Evolutionary conservation across 2,888 invertebrate genomes (phyloP).

Genomic region (Dromius quadrimaculatus): DNA sequence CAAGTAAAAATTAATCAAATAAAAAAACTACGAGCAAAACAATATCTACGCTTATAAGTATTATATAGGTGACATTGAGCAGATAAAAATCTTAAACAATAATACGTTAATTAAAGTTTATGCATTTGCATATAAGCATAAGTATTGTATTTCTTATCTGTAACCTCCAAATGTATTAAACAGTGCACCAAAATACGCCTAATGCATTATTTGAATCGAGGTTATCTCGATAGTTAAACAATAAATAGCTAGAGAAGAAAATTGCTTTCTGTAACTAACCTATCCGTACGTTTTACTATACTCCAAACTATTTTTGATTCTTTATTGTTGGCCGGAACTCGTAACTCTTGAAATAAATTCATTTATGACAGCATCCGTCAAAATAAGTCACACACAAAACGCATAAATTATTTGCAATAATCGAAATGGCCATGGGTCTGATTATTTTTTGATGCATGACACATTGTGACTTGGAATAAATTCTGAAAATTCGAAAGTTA

Average conservation of each 20-base stretch:
- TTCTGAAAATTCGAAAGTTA: too few relatives aligned
- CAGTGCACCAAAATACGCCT: slow-evolving; percentile 24
- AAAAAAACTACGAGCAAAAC: too few relatives aligned
- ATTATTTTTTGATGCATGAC: slow-evolving; percentile 15
- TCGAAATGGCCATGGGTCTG: slow-evolving; percentile 11
- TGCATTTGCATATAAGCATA: slow-evolving; percentile 6
- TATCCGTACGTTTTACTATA: slow-evolving; percentile 36
- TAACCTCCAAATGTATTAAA: slow-evolving; percentile 15
- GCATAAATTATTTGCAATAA: slow-evolving; percentile 22
- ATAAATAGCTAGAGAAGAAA: slow-evolving; percentile 21
- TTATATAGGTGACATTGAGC: slow-evolving; percentile 25
- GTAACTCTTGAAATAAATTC: slow-evolving; percentile 39
- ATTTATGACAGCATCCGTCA: slow-evolving; percentile 26
- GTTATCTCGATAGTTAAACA: slow-evolving; percentile 42
- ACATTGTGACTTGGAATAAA: not conserved
- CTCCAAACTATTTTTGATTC: slow-evolving; percentile 25
- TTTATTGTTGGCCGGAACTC: slow-evolving; percentile 37
- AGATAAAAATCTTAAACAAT: slow-evolving; percentile 20
- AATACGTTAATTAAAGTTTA: slow-evolving; percentile 14
- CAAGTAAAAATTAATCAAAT: too few relatives aligned
- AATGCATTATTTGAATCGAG: slow-evolving; percentile 36
- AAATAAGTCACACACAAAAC: slow-evolving; percentile 4
- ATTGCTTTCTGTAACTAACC: slow-evolving; percentile 35
- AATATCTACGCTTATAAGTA: too few relatives aligned
- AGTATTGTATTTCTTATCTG: slow-evolving; percentile 31